Base-by-base conservation (phyloP, 1,140 invertebrate genomes). In the Megathymus violae region DNA sequence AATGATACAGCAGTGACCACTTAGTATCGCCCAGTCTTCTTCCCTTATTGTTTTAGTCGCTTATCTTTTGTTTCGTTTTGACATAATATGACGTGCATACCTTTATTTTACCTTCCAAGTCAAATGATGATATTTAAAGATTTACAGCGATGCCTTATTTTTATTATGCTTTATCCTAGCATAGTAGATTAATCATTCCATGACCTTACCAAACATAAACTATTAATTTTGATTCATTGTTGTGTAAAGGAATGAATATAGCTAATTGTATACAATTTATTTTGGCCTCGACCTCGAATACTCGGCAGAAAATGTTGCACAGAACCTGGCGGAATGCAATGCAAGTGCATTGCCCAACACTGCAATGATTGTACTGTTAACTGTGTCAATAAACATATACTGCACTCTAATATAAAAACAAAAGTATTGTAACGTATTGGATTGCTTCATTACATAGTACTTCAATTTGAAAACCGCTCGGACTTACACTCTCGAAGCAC, bases 261-360 rank as follows among this genome's bases (percentile, higher is more conserved):
- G 34, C 11, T 36, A n/a, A 36, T 36, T 36, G 11, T 11, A 36
- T 11, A 2, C 34, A 36, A 36, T 36, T 36, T 17, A 11, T 15
- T 6, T 47, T 48, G 46, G 27, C 46, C 46, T 14, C 46, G 46
- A 48, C 46, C 46, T 31, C 46, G 25, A 15, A 31, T 48, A 13
- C 44, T 27, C 6, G 10, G 19, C 43, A 19, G 34, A 36, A 31
- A 47, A 47, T 31, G 25, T 48, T 48, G 34, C 34, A 36, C 34
- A 22, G 2, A 36, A n/a, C 34, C 19, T 48, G 27, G 10, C 25
- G 46, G 16, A 44, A 48, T 48, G 46, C 46, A 48, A 48, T 25
- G 34, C 34, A 36, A 36, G 34, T 36, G 34, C 34, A 36, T 36
- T 36, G 34, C 34, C 34, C 11, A 36, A 36, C 19, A 22, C n/a